Evolutionary conservation across 2,113 vertebrate species (phyloP).

Genomic region (Pseudorectes ferrugineus): DNA sequence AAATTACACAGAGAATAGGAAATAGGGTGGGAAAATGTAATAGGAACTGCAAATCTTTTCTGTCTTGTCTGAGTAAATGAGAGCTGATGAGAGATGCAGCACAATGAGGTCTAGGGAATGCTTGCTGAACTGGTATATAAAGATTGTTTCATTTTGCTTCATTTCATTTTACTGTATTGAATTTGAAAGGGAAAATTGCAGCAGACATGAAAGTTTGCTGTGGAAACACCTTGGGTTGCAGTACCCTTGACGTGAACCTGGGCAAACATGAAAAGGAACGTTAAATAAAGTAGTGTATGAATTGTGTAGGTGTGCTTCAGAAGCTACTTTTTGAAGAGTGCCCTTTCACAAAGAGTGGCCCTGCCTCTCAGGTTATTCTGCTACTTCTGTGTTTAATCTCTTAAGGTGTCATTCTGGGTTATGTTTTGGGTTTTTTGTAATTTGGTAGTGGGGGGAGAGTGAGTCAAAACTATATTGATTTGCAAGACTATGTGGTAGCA

Average conservation of each 20-base stretch:
- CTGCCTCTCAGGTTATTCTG: background rate
- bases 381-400: background rate
- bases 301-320: slow-evolving; percentile 19
- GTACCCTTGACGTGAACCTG: slow-evolving; percentile 16
- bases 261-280: slow-evolving; percentile 30
- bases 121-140: slow-evolving; percentile 52
- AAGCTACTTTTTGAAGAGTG: slow-evolving; percentile 22
- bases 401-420: background rate
- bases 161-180: slow-evolving; percentile 52
- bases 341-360: background rate
- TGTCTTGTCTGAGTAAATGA: slow-evolving; percentile 70
- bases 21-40: slow-evolving; percentile 61
- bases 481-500: background rate
- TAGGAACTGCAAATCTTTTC: slow-evolving; percentile 65
- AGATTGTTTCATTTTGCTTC: slow-evolving; percentile 62
- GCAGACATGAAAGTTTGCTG: slow-evolving; percentile 33
- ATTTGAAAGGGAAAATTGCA: slow-evolving; percentile 58
- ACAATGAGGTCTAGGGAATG: slow-evolving; percentile 54
- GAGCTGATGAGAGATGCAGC: slow-evolving; percentile 58
- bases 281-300: slow-evolving; percentile 19
- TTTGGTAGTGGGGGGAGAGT: background rate
- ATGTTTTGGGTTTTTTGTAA: background rate
- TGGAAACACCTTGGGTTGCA: slow-evolving; percentile 3
- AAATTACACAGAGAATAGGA: slow-evolving; percentile 47
- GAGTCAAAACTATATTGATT: background rate